phyloP scores from a whole-genome alignment of 2,888 invertebrate species.

The Actias luna region DNA sequence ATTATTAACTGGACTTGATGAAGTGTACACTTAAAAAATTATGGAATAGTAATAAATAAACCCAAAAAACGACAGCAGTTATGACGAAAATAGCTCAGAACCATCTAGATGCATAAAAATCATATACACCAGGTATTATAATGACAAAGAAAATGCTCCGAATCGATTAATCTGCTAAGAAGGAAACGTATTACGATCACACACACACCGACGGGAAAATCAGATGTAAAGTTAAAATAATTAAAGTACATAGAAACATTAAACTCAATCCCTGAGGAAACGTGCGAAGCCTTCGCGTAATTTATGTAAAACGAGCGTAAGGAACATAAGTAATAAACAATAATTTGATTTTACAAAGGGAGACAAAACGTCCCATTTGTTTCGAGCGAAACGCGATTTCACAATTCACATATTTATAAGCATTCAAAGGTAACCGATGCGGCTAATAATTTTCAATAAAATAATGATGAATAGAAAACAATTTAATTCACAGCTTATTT shows the following conservation, averaged over 20 bases:
- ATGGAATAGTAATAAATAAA: too few species aligned
- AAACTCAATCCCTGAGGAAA: neutral
- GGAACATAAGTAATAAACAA: neutral
- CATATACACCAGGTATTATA: too few species aligned
- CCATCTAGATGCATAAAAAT: too few species aligned
- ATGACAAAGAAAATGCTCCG: too few species aligned
- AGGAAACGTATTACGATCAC: too few species aligned
- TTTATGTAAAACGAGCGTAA: neutral
- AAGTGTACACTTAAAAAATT: too few species aligned
- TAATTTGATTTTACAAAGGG: neutral
- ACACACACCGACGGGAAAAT: too few species aligned
- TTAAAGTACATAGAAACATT: neutral
- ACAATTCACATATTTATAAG: neutral
- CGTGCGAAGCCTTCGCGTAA: neutral
- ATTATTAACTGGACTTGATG: too few species aligned
- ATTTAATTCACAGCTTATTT: too few species aligned
- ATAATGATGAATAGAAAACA: neutral
- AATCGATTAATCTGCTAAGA: too few species aligned
- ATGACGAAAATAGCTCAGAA: too few species aligned
- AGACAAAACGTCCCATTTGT: neutral
- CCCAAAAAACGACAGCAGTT: too few species aligned
- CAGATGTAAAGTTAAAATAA: neutral
- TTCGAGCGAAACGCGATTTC: neutral
- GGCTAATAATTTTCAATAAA: neutral
- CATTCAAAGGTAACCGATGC: neutral